Percentiles rank a stretch among this genome's conserved stretches.
These are phyloP conservation scores for Nebria ingens DNA, from an alignment of 1,140 invertebrate species.

Conservation along the genomic window DNA sequence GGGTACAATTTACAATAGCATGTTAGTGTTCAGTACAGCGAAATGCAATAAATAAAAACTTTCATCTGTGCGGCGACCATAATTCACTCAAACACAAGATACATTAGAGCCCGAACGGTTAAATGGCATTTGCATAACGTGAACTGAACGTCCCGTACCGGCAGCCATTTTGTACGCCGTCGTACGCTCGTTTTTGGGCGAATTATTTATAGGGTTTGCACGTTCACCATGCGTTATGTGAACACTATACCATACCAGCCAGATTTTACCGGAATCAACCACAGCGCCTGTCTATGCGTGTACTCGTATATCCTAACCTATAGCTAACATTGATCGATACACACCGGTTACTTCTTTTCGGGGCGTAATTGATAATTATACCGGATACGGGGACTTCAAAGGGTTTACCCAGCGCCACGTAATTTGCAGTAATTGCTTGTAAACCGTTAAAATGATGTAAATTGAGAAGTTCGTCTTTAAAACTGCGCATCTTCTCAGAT, in stretches of 20 bases:
- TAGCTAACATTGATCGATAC: no score
- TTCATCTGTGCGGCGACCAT: slow-evolving; percentile 3
- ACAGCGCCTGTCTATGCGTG: not conserved
- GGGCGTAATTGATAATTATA: not conserved
- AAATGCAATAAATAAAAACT: slow-evolving; percentile 7
- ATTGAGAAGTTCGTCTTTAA: slow-evolving; percentile 13
- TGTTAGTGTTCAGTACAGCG: not conserved
- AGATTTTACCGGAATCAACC: no score
- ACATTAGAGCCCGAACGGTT: slow-evolving; percentile 3
- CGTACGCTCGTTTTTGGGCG: not conserved
- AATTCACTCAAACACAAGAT: slow-evolving; percentile 8
- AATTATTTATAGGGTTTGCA: slow-evolving; percentile 1
- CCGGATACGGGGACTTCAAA: not conserved
- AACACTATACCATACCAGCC: not conserved
- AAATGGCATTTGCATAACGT: slow-evolving; percentile 7
- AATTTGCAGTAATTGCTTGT: slow-evolving; percentile 2
- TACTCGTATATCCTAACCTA: not conserved
- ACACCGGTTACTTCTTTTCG: not conserved
- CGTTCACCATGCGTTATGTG: not conserved
- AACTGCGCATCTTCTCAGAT: not conserved
- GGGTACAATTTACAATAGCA: no score
- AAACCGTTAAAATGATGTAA: slow-evolving; percentile 21
- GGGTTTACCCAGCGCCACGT: not conserved
- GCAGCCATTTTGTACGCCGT: not conserved
- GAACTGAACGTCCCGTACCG: not conserved